These are phyloP conservation scores for Creontiades dilutus DNA, from an alignment of 2,888 invertebrate species.

Conservation along the genomic window DNA sequence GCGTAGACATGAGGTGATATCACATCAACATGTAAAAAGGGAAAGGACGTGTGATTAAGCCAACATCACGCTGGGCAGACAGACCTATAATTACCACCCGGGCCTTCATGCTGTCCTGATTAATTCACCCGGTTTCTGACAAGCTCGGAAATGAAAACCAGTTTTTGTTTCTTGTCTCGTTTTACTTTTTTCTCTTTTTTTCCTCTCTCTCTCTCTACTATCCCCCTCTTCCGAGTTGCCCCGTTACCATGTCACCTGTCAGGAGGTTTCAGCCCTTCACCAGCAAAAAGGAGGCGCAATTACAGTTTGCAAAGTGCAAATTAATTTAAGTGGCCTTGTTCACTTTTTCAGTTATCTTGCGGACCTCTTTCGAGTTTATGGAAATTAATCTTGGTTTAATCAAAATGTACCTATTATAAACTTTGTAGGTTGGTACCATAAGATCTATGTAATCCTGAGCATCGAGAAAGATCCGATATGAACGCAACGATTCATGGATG, in stretches of 20 bases:
- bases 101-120: slow-evolving; percentile 65
- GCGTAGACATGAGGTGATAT: slow-evolving; percentile 57
- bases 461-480: too few relatives aligned
- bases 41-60: slow-evolving; percentile 69
- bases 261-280: not conserved
- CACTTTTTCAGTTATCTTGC: not conserved
- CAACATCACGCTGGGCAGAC: slow-evolving; percentile 65
- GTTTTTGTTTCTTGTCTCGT: slow-evolving; percentile 41
- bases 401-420: too few relatives aligned
- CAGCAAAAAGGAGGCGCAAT: not conserved
- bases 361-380: too few relatives aligned
- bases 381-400: too few relatives aligned
- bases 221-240: not conserved
- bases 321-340: slow-evolving; percentile 16
- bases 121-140: slow-evolving; percentile 70
- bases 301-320: slow-evolving; percentile 23
- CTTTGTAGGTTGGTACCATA: too few relatives aligned
- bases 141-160: slow-evolving; percentile 71
- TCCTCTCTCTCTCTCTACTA: not conserved
- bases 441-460: too few relatives aligned
- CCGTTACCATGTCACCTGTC: slow-evolving; percentile 58
- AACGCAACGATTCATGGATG: too few relatives aligned
- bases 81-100: slow-evolving; percentile 71
- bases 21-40: slow-evolving; percentile 65
- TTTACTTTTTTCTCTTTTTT: slow-evolving; percentile 3